Base-by-base conservation (phyloP, 2,888 invertebrate genomes). In the Hesperia comma region DNA sequence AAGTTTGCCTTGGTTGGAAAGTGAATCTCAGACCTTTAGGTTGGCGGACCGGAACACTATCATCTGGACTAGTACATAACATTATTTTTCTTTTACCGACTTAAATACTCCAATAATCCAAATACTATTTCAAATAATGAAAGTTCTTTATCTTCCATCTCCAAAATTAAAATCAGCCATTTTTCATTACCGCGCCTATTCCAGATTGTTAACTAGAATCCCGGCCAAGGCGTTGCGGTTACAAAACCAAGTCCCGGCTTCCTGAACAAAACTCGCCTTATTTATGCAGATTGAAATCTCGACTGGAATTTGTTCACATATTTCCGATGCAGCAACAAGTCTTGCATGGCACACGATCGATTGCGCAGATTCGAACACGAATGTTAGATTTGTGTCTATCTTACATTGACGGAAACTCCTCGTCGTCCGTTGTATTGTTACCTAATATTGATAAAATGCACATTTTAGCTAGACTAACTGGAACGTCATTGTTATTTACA, bases 191-290 rank as follows among this genome's bases (percentile, higher is more conserved):
- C 43, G 17, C 43, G 12, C 76, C 68, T 79, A 78, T 79, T 76
- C 72, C 74, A 75, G 71, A 76, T 75, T 78, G 43, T 37, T 37
- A 37, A 81, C 76, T 78, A 71, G 71, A 68, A 32, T 37, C 41
- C 17, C 49, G 21, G 54, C 26, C 49, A 49, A 33, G 55, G 41
- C 26, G 43, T 37, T 37, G 41, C 64, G 21, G 49, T 61, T 61
- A 8, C 61, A 14, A 61, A 61, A 61, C 15, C 6, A 2, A 21
- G 26, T 53, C 61, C 53, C 26, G 15, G 15, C 41, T 54, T 54
- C 61, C 53, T 54, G 53, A 61, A 61, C 53, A 61, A 51, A 61
- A 53, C 61, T 26, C 32, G 32, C 53, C 58, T 41, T 15, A 14
- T 46, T 53, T 61, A 26, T 61, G 54, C 61, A 54, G 53, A 61